Evolutionary conservation across 2,113 vertebrate species (phyloP).

Genomic region (Fulmarus glacialis): DNA sequence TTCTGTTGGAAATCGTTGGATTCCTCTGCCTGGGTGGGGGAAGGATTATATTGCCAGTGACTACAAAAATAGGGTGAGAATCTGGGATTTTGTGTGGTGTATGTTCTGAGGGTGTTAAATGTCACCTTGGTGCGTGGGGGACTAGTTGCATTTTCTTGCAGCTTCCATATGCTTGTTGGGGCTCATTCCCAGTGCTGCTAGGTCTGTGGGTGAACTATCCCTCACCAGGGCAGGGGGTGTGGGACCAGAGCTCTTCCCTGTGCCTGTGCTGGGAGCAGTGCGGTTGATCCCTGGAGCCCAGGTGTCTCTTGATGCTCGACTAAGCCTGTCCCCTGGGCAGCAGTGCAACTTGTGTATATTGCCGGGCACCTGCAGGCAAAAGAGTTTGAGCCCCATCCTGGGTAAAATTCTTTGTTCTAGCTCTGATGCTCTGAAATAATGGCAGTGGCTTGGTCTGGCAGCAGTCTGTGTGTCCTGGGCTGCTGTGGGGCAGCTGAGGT

Average conservation of each 20-base stretch:
- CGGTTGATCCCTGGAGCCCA: not conserved
- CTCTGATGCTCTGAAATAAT: rapidly evolving
- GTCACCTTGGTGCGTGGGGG: rapidly evolving
- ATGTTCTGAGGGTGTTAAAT: not conserved
- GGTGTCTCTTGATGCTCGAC: not conserved
- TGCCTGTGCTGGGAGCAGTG: rapidly evolving
- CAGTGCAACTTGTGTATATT: rapidly evolving
- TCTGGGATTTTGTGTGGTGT: not conserved
- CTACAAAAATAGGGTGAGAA: not conserved
- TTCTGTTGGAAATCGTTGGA: not conserved
- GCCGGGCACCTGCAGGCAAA: rapidly evolving
- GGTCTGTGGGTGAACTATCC: not conserved
- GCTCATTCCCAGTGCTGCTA: not conserved
- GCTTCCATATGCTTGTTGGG: not conserved
- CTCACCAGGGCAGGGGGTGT: not conserved
- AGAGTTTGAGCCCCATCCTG: not conserved
- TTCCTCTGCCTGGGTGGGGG: not conserved
- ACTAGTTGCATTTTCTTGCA: not conserved
- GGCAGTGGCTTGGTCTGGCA: not conserved
- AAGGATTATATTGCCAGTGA: not conserved
- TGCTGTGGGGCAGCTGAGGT: not conserved
- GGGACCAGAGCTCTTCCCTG: not conserved
- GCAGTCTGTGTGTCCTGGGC: not conserved
- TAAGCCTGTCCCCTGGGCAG: not conserved
- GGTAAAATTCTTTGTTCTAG: too few relatives aligned